phyloP scores from a whole-genome alignment of 2,797 vertebrate genomes.

The Pangasius sanitwongsei region DNA sequence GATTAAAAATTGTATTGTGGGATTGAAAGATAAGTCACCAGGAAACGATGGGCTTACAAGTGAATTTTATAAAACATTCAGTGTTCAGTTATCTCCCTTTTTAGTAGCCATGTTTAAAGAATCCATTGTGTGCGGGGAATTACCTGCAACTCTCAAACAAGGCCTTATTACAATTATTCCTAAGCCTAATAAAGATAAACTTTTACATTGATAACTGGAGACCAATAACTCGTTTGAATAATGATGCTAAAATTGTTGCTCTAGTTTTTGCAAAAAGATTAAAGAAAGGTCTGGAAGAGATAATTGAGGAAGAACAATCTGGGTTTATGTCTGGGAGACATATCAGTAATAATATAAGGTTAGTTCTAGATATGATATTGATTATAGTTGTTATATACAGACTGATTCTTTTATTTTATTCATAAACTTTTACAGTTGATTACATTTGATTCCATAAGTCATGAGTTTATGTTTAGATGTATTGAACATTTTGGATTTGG shows the following conservation, averaged over 20 bases:
- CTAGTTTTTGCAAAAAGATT: neutral
- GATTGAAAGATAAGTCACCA: too few species aligned
- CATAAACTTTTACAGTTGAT: neutral
- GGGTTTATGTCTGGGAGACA: neutral
- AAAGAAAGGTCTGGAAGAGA: too few species aligned
- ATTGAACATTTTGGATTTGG: too few species aligned
- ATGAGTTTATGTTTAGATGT: too few species aligned
- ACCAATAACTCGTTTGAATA: neutral
- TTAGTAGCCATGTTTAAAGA: too few species aligned
- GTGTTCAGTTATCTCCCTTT: too few species aligned
- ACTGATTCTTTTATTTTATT: neutral
- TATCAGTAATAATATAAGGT: neutral
- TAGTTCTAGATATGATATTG: neutral
- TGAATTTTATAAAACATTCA: too few species aligned
- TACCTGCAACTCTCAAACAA: too few species aligned
- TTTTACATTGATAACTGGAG: neutral
- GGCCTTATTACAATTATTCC: neutral
- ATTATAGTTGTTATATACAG: neutral
- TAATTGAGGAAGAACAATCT: neutral
- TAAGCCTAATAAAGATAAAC: neutral
- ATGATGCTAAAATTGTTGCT: neutral
- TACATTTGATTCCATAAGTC: neutral
- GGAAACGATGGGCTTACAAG: too few species aligned
- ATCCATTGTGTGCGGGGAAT: too few species aligned
- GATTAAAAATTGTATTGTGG: too few species aligned